Conservation (phyloP, 2,113 vertebrate genomes). For the Trichechus manatus region DNA sequence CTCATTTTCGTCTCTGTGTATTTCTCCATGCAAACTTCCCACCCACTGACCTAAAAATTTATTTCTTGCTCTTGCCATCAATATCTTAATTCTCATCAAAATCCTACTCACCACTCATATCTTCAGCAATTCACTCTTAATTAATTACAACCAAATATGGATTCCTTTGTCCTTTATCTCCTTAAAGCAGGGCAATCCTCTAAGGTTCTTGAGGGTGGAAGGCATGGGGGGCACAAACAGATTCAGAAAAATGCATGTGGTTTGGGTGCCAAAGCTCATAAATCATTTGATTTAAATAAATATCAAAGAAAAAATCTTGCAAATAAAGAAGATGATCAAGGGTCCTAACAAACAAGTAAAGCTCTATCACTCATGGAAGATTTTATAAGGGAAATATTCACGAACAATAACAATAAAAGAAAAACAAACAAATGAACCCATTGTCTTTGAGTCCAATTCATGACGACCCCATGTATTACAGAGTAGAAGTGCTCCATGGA, state of each 20-base stretch:
- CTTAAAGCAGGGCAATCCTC: not conserved
- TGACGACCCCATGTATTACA: not conserved
- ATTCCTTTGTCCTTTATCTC: not conserved
- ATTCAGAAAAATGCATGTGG: not conserved
- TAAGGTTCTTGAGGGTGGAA: not conserved
- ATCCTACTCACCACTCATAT: not conserved
- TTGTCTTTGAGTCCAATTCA: not conserved
- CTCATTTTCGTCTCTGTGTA: conserved; percentile 72
- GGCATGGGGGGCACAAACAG: not conserved
- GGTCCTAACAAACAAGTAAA: not conserved
- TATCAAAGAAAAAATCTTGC: conserved; percentile 1
- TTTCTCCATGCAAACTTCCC: not conserved
- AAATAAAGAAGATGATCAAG: conserved; percentile 48
- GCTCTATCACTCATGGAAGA: not conserved
- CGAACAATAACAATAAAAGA: not conserved
- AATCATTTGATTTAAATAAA: conserved; percentile 29
- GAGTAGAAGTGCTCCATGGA: not conserved
- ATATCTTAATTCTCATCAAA: conserved; percentile 20
- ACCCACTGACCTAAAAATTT: conserved; percentile 49
- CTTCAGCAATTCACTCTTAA: conserved; percentile 44
- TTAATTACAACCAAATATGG: not conserved
- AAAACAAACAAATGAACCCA: not conserved
- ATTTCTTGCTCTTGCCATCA: conserved; percentile 20
- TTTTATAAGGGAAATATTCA: conserved; percentile 29
- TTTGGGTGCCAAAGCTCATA: conserved; percentile 6